Conservation (phyloP, 2,113 vertebrate species). For the Mus pahari region DNA sequence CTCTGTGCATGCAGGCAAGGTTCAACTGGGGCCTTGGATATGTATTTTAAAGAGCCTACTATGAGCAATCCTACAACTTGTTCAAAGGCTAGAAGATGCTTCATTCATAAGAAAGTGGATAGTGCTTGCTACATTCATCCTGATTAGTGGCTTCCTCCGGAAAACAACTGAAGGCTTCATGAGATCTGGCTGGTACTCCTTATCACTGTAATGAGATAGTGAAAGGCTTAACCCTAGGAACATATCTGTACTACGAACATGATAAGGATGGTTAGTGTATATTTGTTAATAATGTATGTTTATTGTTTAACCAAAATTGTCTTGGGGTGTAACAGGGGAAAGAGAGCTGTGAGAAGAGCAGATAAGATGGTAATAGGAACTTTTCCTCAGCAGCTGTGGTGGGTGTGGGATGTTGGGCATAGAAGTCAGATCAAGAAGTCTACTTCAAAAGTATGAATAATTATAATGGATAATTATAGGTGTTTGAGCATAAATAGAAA, state of each 20-base stretch:
- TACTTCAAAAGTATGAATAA: constrained; percentile 11
- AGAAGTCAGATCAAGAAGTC: not conserved
- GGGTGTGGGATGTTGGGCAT: not conserved
- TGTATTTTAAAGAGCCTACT: not conserved
- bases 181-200: not conserved
- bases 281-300: not conserved
- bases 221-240: not conserved
- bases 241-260: not conserved
- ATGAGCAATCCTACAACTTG: not conserved
- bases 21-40: not conserved
- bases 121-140: not conserved
- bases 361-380: not conserved
- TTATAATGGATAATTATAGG: not conserved
- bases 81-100: not conserved
- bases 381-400: not conserved
- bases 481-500: constrained; percentile 17
- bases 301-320: not conserved
- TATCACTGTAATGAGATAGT: not conserved
- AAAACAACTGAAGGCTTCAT: not conserved
- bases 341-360: not conserved
- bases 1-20: not conserved
- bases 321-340: not conserved
- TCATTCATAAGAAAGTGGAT: not conserved
- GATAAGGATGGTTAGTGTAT: not conserved
- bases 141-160: not conserved